Base-by-base conservation (phyloP, 2,113 vertebrate species). In the Silurus glanis region DNA sequence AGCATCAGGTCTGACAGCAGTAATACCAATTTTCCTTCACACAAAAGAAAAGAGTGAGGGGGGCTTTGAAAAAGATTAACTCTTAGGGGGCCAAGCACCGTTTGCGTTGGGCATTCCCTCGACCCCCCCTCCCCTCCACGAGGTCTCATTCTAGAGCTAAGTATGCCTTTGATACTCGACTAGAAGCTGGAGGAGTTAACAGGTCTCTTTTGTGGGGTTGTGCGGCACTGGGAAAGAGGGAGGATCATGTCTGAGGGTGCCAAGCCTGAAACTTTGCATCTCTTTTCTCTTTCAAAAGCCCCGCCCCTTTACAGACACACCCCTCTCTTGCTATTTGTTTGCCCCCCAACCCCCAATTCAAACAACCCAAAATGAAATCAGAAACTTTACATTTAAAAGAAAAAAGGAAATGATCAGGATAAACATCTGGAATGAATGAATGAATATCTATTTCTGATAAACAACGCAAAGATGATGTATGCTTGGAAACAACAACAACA, bases 171-270 rank as follows among this genome's bases (percentile, higher is more conserved):
- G 94, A 95, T 93, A 93, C 92, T 93, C 83, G 83, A 92, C 93
- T 89, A 93, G 92, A 93, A 93, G 93, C 94, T 92, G 94, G 91
- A 95, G 95, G 94, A 94, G 93, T 93, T 93, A 93, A 93, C 94
- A 94, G 93, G 92, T 95, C 92, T 90, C 94, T 94, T 95, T 94
- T 95, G 94, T 95, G 92, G 37, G 92, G 92, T 86, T 17, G 83
- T 86, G 83, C 90, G 87, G 90, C 56, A 59, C 9, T 80, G 78
- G 9, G 5, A 80, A 80, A 80, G 78, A 37, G 78, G 78, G 25
- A 59, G 53, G 78, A 79, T 55, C 25, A 21, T 80, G 78, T 88
- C 87, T 76, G 84, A 91, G 91, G 89, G 90, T 90, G 93, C 91
- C 92, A 92, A 93, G 92, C 83, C 91, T 92, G 93, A 89, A 92